phyloP scores from a whole-genome alignment of 2,113 vertebrate species.

The Psammodynastes pulverulentus region DNA sequence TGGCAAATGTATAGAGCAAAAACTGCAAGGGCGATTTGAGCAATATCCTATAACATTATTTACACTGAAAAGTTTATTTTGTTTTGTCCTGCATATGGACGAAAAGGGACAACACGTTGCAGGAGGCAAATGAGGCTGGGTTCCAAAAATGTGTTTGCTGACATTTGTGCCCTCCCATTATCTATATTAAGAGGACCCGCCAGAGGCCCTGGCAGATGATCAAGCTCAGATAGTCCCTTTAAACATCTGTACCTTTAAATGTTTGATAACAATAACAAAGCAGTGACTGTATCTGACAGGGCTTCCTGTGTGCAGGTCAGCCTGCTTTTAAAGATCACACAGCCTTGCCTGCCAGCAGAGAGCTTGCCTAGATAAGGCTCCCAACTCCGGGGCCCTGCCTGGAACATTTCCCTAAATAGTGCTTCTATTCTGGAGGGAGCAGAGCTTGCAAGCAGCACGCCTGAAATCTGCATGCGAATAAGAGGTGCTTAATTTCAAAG shows the following conservation, averaged over 20 bases:
- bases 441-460: not conserved
- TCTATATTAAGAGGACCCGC: not conserved
- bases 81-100: not conserved
- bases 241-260: not conserved
- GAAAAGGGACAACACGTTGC: not conserved
- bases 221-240: not conserved
- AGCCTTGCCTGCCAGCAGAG: not conserved
- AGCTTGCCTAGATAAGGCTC: slow-evolving; percentile 3
- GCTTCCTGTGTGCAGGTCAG: not conserved
- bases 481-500: slow-evolving; percentile 2
- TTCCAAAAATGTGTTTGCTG: not conserved
- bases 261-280: slow-evolving; percentile 18
- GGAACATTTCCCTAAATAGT: slow-evolving; percentile 26
- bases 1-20: not conserved
- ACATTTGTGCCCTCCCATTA: too few relatives aligned
- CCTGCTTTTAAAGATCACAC: not conserved
- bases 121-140: not conserved
- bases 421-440: slow-evolving; percentile 17
- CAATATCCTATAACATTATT: not conserved
- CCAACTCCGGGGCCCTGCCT: not conserved
- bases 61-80: not conserved
- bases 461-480: not conserved
- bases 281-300: not conserved
- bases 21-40: not conserved
- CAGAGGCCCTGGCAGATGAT: not conserved